Percentiles rank a stretch among this genome's conserved stretches.
These are phyloP conservation scores for Callocephalon fimbriatum DNA, from an alignment of 2,113 vertebrate species.

Conservation along the genomic window DNA sequence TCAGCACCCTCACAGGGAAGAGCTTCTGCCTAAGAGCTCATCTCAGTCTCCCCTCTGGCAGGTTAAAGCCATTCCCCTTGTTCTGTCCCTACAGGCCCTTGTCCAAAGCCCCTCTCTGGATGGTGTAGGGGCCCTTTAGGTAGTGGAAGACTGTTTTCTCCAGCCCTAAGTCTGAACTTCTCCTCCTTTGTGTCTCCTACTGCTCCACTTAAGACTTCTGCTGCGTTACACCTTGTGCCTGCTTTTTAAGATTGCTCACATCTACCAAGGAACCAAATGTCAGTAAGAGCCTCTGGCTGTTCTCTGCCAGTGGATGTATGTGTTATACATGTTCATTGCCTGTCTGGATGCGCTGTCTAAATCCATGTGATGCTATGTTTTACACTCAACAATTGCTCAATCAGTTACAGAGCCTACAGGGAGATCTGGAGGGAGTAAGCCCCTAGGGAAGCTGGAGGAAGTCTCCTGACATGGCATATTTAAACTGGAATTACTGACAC, in stretches of 20 bases:
- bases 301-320: neutral
- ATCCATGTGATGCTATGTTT: neutral
- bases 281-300: neutral
- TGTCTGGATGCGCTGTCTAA: neutral
- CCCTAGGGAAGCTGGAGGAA: neutral
- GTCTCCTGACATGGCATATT: neutral
- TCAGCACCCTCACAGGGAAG: too few relatives aligned
- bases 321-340: neutral
- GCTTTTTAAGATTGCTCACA: neutral
- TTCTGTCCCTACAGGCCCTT: neutral
- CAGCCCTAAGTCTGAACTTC: neutral
- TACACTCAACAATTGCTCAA: neutral
- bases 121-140: neutral
- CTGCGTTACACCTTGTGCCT: neutral
- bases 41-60: neutral
- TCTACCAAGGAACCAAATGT: neutral
- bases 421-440: neutral
- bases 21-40: too few relatives aligned
- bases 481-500: neutral
- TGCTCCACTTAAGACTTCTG: neutral
- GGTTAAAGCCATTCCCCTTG: neutral
- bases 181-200: neutral
- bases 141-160: neutral
- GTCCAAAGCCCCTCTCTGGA: neutral
- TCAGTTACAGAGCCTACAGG: neutral